A percentile compares a stretch with the other conserved stretches of the same genome.
phyloP scores from a whole-genome alignment of 2,113 vertebrate species.

The Herpailurus yagouaroundi region DNA sequence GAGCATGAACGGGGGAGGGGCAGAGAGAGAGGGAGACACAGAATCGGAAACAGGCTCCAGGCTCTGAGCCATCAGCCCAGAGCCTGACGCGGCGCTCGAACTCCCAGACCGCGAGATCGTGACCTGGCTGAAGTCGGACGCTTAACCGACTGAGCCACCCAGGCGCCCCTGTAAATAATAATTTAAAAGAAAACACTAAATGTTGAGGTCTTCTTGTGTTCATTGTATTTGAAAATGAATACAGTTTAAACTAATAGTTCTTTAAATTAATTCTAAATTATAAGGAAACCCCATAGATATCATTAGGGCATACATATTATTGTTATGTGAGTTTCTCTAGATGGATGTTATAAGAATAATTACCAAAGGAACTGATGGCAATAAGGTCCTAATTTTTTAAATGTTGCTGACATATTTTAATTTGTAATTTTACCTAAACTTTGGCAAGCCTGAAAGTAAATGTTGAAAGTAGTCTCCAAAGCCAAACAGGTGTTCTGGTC shows the following conservation, averaged over 20 bases:
- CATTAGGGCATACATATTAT: background rate
- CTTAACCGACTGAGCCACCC: too few species aligned
- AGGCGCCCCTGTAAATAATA: background rate
- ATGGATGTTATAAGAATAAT: constrained; percentile 23
- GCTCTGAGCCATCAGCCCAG: too few species aligned
- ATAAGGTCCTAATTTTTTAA: constrained; percentile 47
- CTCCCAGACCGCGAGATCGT: too few species aligned
- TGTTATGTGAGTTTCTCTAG: background rate
- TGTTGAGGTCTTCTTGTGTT: background rate
- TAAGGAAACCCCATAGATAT: background rate
- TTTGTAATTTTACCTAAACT: background rate
- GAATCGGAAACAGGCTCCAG: too few species aligned
- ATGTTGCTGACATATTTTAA: background rate
- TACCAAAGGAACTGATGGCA: background rate
- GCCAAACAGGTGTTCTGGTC: background rate
- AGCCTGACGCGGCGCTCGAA: too few species aligned
- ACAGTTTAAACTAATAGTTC: background rate
- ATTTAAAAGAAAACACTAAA: background rate
- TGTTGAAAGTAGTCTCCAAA: background rate
- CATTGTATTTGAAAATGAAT: background rate
- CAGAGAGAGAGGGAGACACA: too few species aligned
- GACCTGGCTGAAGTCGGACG: too few species aligned
- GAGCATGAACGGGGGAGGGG: too few species aligned
- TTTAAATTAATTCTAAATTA: constrained; percentile 46
- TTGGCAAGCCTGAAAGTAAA: background rate